Evolutionary conservation across 2,113 vertebrate species (phyloP), one percentile per base, ranked within the genome.

Genomic region (Oncorhynchus gorbuscha): DNA sequence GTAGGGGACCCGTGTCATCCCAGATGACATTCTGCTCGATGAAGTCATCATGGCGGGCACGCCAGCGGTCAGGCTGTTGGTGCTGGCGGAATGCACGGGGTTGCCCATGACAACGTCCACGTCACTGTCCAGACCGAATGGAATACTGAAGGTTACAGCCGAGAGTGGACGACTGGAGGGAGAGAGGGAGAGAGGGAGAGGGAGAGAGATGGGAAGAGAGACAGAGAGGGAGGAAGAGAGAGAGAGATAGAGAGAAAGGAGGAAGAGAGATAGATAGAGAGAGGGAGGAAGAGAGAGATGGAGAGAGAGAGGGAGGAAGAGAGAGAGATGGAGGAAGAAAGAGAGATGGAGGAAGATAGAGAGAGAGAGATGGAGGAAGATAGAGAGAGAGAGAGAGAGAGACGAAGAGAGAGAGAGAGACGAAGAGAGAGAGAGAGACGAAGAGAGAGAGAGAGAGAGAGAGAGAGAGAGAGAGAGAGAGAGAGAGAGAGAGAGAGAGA

Each of bases 81-180:
- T 95, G 89, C 95, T 97, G 88, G 92, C 92, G 0, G 96, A 97
- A 78, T 94, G 96, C 72, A 96, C 94, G 1, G 96, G 95, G 89
- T 97, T 97, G 78, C 96, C 96, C 96, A 97, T 97, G 82, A 97
- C 96, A 35, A 97, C 92, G 81, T 97, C 96, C 88, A 97, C 95
- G 61, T 97, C 96, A 90, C 96, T 97, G 94, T 97, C 96, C 92
- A 97, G 91, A 82, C 96, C 96, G 90, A 97, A 97, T 85, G 96
- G 96, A 84, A 97, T 97, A 92, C 95, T 96, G 93, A 97, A 97
- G 18, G 96, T 94, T 84, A 96, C 94, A 0, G 95, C 95, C 74
- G 96, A 96, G 75, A 97, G 92, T 67, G 96, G 96, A 74, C 95
- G 95, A 90, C 95, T 97, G 89, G 48, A 51, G 48, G 48, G 30